Evolutionary conservation across 2,888 invertebrate species (phyloP), one percentile per base, ranked within the genome.

Genomic region (Piscicola geometra): DNA sequence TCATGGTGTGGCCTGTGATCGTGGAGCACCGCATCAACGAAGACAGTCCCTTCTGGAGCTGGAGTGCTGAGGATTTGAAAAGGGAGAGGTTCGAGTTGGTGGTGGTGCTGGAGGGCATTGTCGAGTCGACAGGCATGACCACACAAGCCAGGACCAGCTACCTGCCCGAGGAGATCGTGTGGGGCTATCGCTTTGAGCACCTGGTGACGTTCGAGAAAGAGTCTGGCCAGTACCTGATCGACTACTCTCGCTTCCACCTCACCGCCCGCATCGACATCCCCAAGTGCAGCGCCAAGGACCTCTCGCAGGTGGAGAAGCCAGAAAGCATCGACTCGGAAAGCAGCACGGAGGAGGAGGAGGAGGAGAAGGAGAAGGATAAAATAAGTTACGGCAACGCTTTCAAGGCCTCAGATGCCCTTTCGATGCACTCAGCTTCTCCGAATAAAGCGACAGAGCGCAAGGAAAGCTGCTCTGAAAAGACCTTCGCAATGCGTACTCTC

Each of bases 1-100:
- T 98, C 89, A 93, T 98, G 85, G 96, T 97, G 81, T 98, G 97
- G 97, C 97, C 97, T 15, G 95, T 94, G 82, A 97, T 93, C 50
- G 93, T 97, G 80, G 94, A 94, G 52, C 98, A 98, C 87, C 93
- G 91, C 86, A 98, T 97, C 84, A 93, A 93, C 85, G 91, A 92
- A 79, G 89, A 90, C 79, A 94, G 93, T 77, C 98, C 96, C 0
- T 89, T 97, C 71, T 98, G 93, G 87, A 91, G 91, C 83, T 89
- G 96, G 82, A 92, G 93, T 0, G 94, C 94, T 9, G 91, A 93
- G 73, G 96, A 95, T 85, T 91, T 96, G 89, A 89, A 92, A 75
- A 89, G 91, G 82, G 96, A 94, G 85, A 90, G 93, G 82, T 97
- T 97, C 85, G 97, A 98, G 86, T 93, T 97, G 81, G 94, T 97